Conservation (phyloP, 2,113 vertebrate species). For the Cynoglossus semilaevis region DNA sequence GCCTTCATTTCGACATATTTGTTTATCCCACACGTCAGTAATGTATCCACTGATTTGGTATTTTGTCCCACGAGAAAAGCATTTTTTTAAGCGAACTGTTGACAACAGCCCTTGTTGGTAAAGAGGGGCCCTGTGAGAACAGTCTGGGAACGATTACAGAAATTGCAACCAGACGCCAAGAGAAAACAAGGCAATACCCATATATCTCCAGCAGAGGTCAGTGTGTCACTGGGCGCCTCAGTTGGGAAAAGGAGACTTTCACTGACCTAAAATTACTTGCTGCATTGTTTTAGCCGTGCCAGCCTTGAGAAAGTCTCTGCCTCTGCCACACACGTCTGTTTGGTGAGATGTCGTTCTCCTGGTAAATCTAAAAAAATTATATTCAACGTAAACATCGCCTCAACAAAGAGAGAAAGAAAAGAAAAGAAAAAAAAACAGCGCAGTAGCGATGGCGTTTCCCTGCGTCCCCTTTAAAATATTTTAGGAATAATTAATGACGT, state of each 20-base stretch:
- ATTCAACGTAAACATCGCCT: neutral
- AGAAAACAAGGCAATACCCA: constrained; percentile 17
- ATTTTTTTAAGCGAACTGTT: too few relatives aligned
- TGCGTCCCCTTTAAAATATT: constrained; percentile 65
- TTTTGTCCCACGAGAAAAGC: too few relatives aligned
- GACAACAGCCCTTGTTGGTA: too few relatives aligned
- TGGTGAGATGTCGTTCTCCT: neutral
- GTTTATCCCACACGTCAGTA: too few relatives aligned
- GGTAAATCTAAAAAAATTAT: too few relatives aligned
- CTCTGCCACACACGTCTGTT: neutral
- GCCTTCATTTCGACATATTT: too few relatives aligned
- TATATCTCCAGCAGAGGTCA: constrained; percentile 44
- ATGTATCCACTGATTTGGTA: too few relatives aligned
- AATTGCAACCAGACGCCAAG: too few relatives aligned
- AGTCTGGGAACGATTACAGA: too few relatives aligned
- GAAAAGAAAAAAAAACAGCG: too few relatives aligned
- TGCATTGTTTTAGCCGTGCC: constrained; percentile 1
- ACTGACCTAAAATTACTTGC: constrained; percentile 13
- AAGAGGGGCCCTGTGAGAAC: too few relatives aligned
- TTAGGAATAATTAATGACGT: constrained; percentile 72
- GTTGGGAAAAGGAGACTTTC: neutral
- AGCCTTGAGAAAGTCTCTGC: neutral
- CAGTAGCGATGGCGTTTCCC: neutral
- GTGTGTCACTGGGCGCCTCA: constrained; percentile 35
- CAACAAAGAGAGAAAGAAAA: neutral